phyloP scores from a whole-genome alignment of 2,113 vertebrate species.

The Scalopus aquaticus region DNA sequence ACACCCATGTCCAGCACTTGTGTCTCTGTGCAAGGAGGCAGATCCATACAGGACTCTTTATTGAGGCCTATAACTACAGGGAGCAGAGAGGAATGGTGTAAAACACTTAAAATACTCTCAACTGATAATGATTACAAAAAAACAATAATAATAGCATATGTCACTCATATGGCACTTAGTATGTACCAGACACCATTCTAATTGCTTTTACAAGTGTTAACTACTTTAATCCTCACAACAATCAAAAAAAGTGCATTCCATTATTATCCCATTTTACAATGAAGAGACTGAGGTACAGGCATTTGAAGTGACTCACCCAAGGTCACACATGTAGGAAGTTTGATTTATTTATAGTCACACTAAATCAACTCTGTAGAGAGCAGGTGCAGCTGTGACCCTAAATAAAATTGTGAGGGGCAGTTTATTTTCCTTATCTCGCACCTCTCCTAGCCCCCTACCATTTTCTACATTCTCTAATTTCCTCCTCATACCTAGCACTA shows the following conservation, averaged over 20 bases:
- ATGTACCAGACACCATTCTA: background rate
- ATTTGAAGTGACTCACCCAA: background rate
- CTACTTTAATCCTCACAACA: background rate
- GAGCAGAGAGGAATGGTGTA: background rate
- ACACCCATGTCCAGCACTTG: background rate
- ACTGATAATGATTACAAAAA: background rate
- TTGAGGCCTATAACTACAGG: background rate
- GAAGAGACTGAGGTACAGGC: background rate
- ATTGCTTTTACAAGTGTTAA: background rate
- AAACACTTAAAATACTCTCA: background rate
- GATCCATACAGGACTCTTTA: background rate
- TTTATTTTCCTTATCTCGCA: background rate
- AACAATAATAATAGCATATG: background rate
- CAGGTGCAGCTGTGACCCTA: background rate
- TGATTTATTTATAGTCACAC: background rate
- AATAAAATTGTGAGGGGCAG: background rate
- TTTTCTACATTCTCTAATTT: conserved; percentile 24
- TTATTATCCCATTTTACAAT: background rate
- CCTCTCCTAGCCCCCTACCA: background rate
- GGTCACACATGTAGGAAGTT: background rate
- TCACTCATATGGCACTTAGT: background rate
- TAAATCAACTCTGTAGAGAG: background rate
- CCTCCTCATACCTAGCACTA: background rate
- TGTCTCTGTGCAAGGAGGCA: background rate
- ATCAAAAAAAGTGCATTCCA: background rate